Conservation (phyloP, 2,797 vertebrate species). For the Lacerta agilis region DNA sequence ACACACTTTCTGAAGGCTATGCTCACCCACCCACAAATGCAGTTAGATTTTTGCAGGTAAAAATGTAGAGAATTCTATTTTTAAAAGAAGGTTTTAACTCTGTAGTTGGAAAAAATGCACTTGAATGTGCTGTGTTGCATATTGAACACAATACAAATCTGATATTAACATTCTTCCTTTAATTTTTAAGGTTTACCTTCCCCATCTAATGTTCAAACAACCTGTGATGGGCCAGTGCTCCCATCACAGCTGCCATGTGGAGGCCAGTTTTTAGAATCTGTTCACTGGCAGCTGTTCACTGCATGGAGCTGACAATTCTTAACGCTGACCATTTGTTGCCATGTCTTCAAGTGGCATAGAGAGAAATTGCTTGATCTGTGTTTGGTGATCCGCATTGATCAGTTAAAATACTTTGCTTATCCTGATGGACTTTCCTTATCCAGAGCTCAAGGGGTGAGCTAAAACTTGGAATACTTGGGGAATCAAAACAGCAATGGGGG, state of each 20-base stretch:
- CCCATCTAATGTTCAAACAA: neutral
- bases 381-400: neutral
- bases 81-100: neutral
- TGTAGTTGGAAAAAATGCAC: neutral
- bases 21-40: neutral
- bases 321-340: neutral
- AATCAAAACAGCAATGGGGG: neutral
- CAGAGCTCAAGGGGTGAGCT: neutral
- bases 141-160: neutral
- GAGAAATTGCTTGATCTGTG: neutral
- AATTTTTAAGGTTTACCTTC: neutral
- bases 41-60: neutral
- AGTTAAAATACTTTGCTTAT: neutral
- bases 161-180: neutral
- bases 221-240: neutral
- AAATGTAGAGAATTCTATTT: neutral
- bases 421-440: neutral
- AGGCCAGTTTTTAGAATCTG: neutral
- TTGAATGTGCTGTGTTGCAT: neutral
- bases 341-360: neutral
- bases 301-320: neutral
- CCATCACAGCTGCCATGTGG: neutral
- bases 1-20: neutral
- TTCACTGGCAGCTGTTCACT: neutral
- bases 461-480: neutral